phyloP scores from a whole-genome alignment of 2,113 vertebrate genomes.

The Leptobrachium leishanense region DNA sequence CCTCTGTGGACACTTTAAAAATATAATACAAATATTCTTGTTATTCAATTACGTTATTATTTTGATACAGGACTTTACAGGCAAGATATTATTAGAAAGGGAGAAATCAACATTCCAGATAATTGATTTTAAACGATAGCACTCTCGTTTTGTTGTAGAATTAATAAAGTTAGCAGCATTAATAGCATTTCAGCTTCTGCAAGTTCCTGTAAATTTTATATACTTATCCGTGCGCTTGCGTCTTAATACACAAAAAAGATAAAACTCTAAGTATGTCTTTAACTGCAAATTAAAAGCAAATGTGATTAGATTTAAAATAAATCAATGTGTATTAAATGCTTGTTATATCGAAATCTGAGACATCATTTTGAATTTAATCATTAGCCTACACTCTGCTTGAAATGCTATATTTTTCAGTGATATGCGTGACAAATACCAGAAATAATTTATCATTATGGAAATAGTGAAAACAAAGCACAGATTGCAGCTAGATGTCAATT shows the following conservation, averaged over 20 bases:
- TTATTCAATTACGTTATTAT: not conserved
- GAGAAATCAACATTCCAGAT: not conserved
- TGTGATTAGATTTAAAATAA: not conserved
- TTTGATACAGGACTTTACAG: conserved; percentile 4
- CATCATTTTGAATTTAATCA: not conserved
- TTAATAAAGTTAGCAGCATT: not conserved
- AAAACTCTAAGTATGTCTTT: not conserved
- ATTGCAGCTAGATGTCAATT: conserved; percentile 1
- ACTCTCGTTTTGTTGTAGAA: not conserved
- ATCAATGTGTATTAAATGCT: not conserved
- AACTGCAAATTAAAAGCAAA: not conserved
- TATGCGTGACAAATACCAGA: not conserved
- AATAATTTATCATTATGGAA: not conserved
- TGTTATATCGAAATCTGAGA: not conserved
- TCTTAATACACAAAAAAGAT: conserved; percentile 4
- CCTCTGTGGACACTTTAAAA: conserved; percentile 11
- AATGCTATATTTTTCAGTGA: not conserved
- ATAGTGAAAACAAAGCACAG: not conserved
- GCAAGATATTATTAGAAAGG: conserved; percentile 4
- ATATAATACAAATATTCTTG: not conserved
- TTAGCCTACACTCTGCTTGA: not conserved
- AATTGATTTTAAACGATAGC: not conserved
- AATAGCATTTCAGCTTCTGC: conserved; percentile 13
- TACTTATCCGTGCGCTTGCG: not conserved
- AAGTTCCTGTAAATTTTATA: conserved; percentile 14